Percentiles rank a stretch among this genome's conserved stretches.
phyloP scores from a whole-genome alignment of 2,888 invertebrate genomes.

The Gerosis bhagava region DNA sequence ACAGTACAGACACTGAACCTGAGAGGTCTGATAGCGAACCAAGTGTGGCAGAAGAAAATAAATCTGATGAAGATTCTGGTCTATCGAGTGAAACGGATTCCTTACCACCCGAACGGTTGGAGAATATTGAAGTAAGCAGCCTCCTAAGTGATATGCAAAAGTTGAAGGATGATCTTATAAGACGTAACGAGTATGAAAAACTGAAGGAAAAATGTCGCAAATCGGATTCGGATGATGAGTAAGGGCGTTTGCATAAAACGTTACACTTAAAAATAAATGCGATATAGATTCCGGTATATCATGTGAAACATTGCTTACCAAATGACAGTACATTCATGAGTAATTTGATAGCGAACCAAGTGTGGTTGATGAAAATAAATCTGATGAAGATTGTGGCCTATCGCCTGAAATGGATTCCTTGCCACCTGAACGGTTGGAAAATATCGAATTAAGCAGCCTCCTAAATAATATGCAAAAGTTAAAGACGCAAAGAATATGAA shows the following conservation, averaged over 20 bases:
- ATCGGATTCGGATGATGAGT: conserved; percentile 59
- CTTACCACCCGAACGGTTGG: conserved; percentile 41
- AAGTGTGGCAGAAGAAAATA: conserved; percentile 21
- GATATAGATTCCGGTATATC: too few species aligned
- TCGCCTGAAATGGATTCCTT: conserved; percentile 57
- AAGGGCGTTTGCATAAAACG: background rate
- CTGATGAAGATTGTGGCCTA: conserved; percentile 61
- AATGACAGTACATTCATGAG: conserved; percentile 55
- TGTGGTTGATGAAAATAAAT: conserved; percentile 32
- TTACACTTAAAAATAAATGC: background rate
- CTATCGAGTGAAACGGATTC: conserved; percentile 59
- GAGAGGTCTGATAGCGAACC: conserved; percentile 13
- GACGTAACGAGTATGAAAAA: conserved; percentile 66
- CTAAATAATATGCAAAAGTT: conserved; percentile 69
- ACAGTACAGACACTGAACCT: conserved; percentile 53
- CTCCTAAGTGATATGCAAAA: conserved; percentile 70
- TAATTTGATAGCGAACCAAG: conserved; percentile 6
- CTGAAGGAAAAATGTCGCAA: conserved; percentile 60
- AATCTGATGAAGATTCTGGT: conserved; percentile 60
- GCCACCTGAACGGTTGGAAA: conserved; percentile 43
- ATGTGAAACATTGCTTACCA: too few species aligned
- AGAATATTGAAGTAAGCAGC: conserved; percentile 63
- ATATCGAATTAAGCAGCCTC: conserved; percentile 65
- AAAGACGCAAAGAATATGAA: conserved; percentile 61
- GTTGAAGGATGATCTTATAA: conserved; percentile 63